Base-by-base conservation (phyloP, 2,888 invertebrate genomes). In the Anagyrus pseudococci region DNA sequence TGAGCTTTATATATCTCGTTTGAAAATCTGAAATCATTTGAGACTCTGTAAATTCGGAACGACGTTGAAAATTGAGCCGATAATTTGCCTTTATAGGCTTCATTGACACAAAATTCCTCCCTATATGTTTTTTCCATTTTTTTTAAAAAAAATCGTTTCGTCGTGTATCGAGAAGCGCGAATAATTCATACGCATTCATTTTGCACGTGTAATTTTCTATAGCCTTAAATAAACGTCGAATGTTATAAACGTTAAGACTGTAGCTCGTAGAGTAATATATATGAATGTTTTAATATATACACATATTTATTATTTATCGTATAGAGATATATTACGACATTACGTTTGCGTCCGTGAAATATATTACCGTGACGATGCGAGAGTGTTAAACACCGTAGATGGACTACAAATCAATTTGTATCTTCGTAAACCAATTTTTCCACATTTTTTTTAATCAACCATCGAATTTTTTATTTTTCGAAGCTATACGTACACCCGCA, bases 221-320 rank as follows among this genome's bases (percentile, higher is more conserved):
- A n/a, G n/a, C n/a, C n/a, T n/a, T n/a, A n/a, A n/a, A n/a, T n/a
- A n/a, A n/a, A n/a, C n/a, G n/a, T n/a, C n/a, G n/a, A n/a, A n/a
- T n/a, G n/a, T n/a, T n/a, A n/a, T n/a, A n/a, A n/a, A n/a, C 26
- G 22, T 43, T 59, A 59, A 67, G 62, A 61, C 53, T 62, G 60
- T 60, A 60, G 64, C 22, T 49, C 33, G n/a, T 64, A 60, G 53
- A 50, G 58, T 53, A 64, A 37, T 53, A n/a, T n/a, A n/a, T n/a
- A 52, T 55, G 52, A 40, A 59, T 58, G 44, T 53, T 43, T 63
- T 61, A 53, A 59, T 64, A 41, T 65, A n/a, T n/a, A n/a, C n/a
- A n/a, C n/a, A n/a, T n/a, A 58, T 58, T 59, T 65, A 56, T 52
- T 56, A 59, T 48, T 61, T 58, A 52, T 55, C 33, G 46, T 52